These are phyloP conservation scores for Meles meles DNA, from an alignment of 2,113 vertebrate genomes.

Conservation along the genomic window DNA sequence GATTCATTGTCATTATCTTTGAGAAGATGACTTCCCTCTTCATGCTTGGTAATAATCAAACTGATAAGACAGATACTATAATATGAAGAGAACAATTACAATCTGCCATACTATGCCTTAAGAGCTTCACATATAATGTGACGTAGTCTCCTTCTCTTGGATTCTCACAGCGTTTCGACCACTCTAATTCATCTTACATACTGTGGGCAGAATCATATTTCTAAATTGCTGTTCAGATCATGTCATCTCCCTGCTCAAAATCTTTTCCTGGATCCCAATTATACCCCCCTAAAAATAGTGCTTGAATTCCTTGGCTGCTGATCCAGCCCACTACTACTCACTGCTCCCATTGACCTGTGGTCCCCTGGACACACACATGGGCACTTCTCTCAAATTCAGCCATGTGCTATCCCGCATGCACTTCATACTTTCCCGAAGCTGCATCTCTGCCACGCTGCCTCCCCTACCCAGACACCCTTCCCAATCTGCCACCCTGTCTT, in stretches of 20 bases:
- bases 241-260: not conserved
- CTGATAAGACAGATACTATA: not conserved
- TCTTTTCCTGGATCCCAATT: not conserved
- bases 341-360: fast-evolving
- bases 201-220: not conserved
- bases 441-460: not conserved
- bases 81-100: not conserved
- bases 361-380: too few relatives aligned
- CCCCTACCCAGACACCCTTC: not conserved
- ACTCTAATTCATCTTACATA: fast-evolving
- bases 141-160: not conserved
- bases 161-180: too few relatives aligned
- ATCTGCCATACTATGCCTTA: too few relatives aligned
- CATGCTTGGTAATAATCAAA: not conserved
- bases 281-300: not conserved
- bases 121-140: not conserved
- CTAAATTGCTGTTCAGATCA: not conserved
- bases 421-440: not conserved
- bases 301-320: fast-evolving
- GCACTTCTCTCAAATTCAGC: fast-evolving
- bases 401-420: fast-evolving
- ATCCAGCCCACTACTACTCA: fast-evolving
- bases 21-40: not conserved
- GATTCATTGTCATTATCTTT: not conserved
- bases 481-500: not conserved